Percentiles rank a stretch among this genome's conserved stretches.
Conservation (phyloP, 2,888 invertebrate genomes). For the Colostygia pectinataria region DNA sequence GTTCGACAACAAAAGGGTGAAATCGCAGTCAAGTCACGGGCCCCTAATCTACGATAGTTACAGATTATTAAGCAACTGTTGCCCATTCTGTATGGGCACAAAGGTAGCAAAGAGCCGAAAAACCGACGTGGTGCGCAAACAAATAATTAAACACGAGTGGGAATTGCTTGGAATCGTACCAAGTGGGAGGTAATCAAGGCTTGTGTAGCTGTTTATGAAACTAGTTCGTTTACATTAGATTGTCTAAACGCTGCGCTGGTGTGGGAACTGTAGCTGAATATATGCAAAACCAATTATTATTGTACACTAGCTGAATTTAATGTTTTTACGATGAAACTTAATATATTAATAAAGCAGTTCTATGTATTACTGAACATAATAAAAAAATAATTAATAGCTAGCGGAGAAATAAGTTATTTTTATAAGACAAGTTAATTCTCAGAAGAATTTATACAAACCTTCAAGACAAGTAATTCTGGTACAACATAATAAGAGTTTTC, state of each 20-base stretch:
- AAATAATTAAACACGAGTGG: conserved; percentile 41
- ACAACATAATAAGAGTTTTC: neutral
- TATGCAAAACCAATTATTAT: conserved; percentile 2
- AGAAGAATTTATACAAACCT: neutral
- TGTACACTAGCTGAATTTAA: neutral
- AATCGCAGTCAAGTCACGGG: conserved; percentile 52
- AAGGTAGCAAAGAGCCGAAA: conserved; percentile 48
- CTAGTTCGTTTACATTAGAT: conserved; percentile 19
- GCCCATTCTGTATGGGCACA: conserved; percentile 44
- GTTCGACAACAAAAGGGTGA: conserved; percentile 28
- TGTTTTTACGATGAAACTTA: neutral
- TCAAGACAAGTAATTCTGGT: neutral
- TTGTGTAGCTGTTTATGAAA: conserved; percentile 21
- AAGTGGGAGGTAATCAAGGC: conserved; percentile 26
- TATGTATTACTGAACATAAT: too few relatives aligned
- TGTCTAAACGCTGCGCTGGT: conserved; percentile 2
- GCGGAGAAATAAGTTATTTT: too few relatives aligned
- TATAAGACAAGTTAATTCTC: too few relatives aligned
- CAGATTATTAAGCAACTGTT: conserved; percentile 57
- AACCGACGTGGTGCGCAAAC: conserved; percentile 42
- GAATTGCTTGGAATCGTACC: conserved; percentile 29
- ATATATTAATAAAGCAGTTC: too few relatives aligned
- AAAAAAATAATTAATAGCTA: too few relatives aligned
- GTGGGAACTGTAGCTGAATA: neutral
- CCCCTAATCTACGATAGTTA: conserved; percentile 56